Percentiles rank a stretch among this genome's conserved stretches.
Conservation (phyloP, 2,113 vertebrate species). For the Protomyctophum bolini region DNA sequence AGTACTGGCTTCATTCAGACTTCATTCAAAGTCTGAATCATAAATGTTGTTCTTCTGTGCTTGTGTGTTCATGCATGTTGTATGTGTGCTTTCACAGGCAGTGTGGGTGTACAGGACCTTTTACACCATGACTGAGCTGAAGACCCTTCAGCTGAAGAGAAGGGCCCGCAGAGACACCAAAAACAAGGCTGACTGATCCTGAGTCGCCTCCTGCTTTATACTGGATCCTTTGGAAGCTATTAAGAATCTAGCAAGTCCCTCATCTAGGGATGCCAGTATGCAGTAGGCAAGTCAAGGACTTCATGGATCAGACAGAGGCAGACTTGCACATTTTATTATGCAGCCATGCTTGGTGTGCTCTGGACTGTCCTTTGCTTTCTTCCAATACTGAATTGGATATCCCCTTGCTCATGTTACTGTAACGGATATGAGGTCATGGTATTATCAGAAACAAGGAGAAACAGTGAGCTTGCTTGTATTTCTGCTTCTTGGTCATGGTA, state of each 20-base stretch:
- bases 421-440: background rate
- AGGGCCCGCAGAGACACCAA: constrained; percentile 75
- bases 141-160: constrained; percentile 81
- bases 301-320: background rate
- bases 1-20: background rate
- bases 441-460: background rate
- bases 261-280: background rate
- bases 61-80: background rate
- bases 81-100: constrained; percentile 74
- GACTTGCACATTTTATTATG: background rate
- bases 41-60: background rate
- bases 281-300: background rate
- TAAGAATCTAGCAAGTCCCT: background rate
- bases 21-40: background rate
- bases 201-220: constrained; percentile 15
- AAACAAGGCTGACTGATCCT: constrained; percentile 74
- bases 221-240: constrained; percentile 8
- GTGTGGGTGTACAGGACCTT: constrained; percentile 90
- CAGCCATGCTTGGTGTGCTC: background rate
- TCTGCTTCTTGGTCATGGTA: background rate
- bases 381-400: background rate
- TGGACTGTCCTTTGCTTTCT: background rate
- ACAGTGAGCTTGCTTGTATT: background rate
- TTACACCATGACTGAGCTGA: constrained; percentile 89
- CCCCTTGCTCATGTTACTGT: background rate